phyloP scores from a whole-genome alignment of 1,140 invertebrate genomes.

The Hycleus phaleratus region DNA sequence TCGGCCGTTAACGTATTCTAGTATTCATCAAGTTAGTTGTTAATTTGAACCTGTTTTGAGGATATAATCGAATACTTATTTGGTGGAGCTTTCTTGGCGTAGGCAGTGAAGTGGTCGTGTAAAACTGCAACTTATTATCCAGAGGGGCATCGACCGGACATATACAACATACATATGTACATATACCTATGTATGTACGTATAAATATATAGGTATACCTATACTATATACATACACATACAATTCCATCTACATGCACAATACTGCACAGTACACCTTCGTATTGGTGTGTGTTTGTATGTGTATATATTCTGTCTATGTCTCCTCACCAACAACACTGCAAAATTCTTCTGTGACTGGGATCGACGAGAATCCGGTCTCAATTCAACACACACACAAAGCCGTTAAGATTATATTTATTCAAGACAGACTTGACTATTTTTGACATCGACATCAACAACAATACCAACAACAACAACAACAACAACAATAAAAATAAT shows the following conservation, averaged over 20 bases:
- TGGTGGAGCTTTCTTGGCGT: slow-evolving; percentile 12
- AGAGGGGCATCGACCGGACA: slow-evolving; percentile 14
- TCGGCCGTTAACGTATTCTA: too few species aligned
- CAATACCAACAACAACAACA: neutral
- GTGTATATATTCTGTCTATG: slow-evolving; percentile 4
- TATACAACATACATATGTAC: neutral
- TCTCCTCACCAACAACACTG: slow-evolving; percentile 10
- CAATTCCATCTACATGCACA: slow-evolving; percentile 6
- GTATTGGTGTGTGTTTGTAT: neutral
- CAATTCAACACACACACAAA: slow-evolving; percentile 4
- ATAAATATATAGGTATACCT: too few species aligned
- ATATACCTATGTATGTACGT: too few species aligned
- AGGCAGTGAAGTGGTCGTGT: slow-evolving; percentile 12
- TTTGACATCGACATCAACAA: neutral
- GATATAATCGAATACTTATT: slow-evolving; percentile 13
- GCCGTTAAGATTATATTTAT: slow-evolving; percentile 10
- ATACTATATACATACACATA: too few species aligned
- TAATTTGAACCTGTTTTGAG: slow-evolving; percentile 13
- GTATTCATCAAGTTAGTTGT: neutral
- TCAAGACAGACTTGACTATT: slow-evolving; percentile 11
- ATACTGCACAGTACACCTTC: slow-evolving; percentile 12
- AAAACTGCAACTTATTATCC: slow-evolving; percentile 15
- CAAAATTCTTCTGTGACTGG: slow-evolving; percentile 14
- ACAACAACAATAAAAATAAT: too few species aligned
- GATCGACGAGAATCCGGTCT: slow-evolving; percentile 15